Evolutionary conservation across 1,140 invertebrate species (phyloP).

Genomic region (Bradysia coprophila): DNA sequence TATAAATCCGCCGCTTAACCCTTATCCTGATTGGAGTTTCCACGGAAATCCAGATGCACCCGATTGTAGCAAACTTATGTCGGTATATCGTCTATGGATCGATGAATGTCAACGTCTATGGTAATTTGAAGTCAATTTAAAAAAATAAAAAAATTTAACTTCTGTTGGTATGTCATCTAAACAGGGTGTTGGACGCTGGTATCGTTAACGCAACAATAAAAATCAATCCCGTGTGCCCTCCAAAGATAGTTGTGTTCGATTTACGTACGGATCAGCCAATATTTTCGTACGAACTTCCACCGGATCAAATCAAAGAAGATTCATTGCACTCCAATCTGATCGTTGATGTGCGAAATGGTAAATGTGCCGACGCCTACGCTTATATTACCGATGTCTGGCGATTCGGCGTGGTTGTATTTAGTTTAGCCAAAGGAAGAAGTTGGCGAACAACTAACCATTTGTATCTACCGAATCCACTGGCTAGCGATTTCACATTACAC

Average conservation of each 20-base stretch:
- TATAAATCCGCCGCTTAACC: slow-evolving; percentile 38
- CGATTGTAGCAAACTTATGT: slow-evolving; percentile 45
- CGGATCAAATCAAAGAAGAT: slow-evolving; percentile 45
- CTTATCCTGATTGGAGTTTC: slow-evolving; percentile 56
- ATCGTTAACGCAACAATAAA: slow-evolving; percentile 46
- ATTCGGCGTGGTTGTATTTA: slow-evolving; percentile 49
- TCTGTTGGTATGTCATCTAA: slow-evolving; percentile 38
- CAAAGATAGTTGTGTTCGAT: slow-evolving; percentile 55
- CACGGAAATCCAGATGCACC: slow-evolving; percentile 35
- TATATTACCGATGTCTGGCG: slow-evolving; percentile 61
- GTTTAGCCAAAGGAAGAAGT: slow-evolving; percentile 39
- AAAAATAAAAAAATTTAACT: neutral
- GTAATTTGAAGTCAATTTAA: too few species aligned
- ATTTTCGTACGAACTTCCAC: slow-evolving; percentile 38
- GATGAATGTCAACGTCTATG: slow-evolving; percentile 48
- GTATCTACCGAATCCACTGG: slow-evolving; percentile 57
- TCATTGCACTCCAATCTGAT: slow-evolving; percentile 55
- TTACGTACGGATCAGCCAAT: slow-evolving; percentile 39
- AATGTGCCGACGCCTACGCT: slow-evolving; percentile 42
- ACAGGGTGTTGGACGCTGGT: slow-evolving; percentile 62
- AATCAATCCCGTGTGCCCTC: slow-evolving; percentile 48
- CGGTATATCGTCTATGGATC: slow-evolving; percentile 49
- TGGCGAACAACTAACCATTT: slow-evolving; percentile 54
- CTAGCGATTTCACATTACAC: slow-evolving; percentile 45
- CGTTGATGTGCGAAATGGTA: slow-evolving; percentile 37